These are phyloP conservation scores for Raja brachyura DNA, from an alignment of 2,113 vertebrate genomes.

Conservation along the genomic window DNA sequence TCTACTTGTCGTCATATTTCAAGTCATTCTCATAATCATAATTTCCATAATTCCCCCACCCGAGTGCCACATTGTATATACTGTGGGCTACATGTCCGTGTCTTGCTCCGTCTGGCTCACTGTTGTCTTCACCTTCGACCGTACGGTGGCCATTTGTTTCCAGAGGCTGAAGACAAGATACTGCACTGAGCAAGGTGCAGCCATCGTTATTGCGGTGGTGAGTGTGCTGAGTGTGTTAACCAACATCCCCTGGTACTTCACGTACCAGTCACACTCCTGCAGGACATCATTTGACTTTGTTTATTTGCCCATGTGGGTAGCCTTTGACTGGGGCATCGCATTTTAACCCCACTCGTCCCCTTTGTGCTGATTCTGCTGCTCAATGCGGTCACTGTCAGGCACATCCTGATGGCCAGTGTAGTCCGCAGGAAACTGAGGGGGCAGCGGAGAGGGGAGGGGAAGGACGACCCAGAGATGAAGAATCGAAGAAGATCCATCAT, in stretches of 20 bases:
- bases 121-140: not conserved
- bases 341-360: not conserved
- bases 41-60: too few species aligned
- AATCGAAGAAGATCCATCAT: conserved; percentile 18
- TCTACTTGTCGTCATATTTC: too few species aligned
- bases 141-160: not conserved
- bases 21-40: too few species aligned
- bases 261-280: not conserved
- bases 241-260: not conserved
- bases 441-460: not conserved
- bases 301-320: not conserved
- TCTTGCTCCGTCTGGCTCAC: too few species aligned
- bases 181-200: not conserved
- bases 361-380: not conserved
- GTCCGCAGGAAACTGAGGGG: conserved; percentile 9
- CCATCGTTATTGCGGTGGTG: not conserved
- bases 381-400: not conserved
- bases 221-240: not conserved
- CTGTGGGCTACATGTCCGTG: too few species aligned
- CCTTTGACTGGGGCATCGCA: not conserved
- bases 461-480: not conserved
- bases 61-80: too few species aligned
- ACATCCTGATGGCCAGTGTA: not conserved
- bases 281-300: rapidly evolving
- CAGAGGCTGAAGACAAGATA: not conserved